Percentiles rank a stretch among this genome's conserved stretches.
Conservation (phyloP, 2,113 vertebrate species). For the Elgaria multicarinata region DNA sequence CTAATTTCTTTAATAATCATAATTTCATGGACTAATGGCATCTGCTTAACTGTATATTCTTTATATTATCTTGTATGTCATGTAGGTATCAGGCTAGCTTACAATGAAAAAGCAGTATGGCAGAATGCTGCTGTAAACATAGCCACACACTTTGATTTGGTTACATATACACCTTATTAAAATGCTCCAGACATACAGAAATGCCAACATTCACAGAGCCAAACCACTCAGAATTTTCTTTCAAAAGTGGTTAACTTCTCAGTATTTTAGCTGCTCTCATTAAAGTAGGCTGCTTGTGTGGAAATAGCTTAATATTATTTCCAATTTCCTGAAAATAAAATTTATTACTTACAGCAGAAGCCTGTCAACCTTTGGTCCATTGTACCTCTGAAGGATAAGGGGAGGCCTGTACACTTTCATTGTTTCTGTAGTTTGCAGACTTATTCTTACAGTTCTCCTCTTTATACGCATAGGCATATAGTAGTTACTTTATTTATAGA, state of each 20-base stretch:
- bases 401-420: conserved; percentile 75
- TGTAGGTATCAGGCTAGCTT: neutral
- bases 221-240: neutral
- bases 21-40: neutral
- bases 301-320: neutral
- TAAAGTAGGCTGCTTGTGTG: neutral
- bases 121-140: neutral
- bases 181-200: neutral
- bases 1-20: neutral
- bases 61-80: neutral
- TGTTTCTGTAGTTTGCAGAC: conserved; percentile 4
- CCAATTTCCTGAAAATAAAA: neutral
- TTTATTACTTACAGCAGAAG: conserved; percentile 77
- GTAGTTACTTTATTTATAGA: conserved; percentile 77
- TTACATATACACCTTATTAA: neutral
- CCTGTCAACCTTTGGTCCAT: conserved; percentile 76
- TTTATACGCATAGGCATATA: conserved; percentile 68
- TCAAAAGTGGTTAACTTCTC: neutral
- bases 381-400: conserved; percentile 50
- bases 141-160: neutral
- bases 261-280: neutral
- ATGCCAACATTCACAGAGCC: neutral
- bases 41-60: neutral
- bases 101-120: neutral
- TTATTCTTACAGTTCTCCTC: conserved; percentile 38